Base-by-base conservation (phyloP, 2,888 invertebrate genomes). In the Arenicola marina region DNA sequence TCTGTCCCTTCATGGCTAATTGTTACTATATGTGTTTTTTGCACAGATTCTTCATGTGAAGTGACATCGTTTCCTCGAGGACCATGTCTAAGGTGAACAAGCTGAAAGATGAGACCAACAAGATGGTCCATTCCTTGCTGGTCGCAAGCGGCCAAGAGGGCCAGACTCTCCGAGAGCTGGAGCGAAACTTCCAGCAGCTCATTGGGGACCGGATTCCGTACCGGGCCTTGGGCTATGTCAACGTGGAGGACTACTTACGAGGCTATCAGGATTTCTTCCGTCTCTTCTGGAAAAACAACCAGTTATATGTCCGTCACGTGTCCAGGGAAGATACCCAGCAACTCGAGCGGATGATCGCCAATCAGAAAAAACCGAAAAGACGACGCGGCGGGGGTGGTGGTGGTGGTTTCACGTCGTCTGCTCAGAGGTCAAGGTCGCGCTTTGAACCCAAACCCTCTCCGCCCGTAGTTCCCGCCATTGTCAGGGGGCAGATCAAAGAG, bases 351-450 rank as follows among this genome's bases (percentile, higher is more conserved):
- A 29, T 53, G 31, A 31, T 53, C 18, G 24, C 29, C 32, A 21
- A 24, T 31, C 53, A 53, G 53, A 53, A 53, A 32, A 31, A 29
- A n/a, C n/a, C n/a, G n/a, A n/a, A n/a, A n/a, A n/a, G n/a, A n/a
- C n/a, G n/a, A n/a, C n/a, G n/a, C n/a, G n/a, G n/a, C n/a, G n/a
- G n/a, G n/a, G n/a, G n/a, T n/a, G n/a, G n/a, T n/a, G n/a, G n/a
- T n/a, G n/a, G n/a, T n/a, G n/a, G n/a, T n/a, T n/a, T n/a, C n/a
- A n/a, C n/a, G n/a, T n/a, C n/a, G n/a, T n/a, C n/a, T 53, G 7
- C 29, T 0, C 28, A 29, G n/a, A 53, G 32, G 32, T 24, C 53
- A 31, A 53, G 31, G 32, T 24, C 24, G 24, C 53, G 32, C 18
- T 21, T 21, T 2, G 31, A 26, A 32, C 31, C 53, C 2, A 53